phyloP scores from a whole-genome alignment of 2,113 vertebrate genomes.

The Corythornis cristatus region DNA sequence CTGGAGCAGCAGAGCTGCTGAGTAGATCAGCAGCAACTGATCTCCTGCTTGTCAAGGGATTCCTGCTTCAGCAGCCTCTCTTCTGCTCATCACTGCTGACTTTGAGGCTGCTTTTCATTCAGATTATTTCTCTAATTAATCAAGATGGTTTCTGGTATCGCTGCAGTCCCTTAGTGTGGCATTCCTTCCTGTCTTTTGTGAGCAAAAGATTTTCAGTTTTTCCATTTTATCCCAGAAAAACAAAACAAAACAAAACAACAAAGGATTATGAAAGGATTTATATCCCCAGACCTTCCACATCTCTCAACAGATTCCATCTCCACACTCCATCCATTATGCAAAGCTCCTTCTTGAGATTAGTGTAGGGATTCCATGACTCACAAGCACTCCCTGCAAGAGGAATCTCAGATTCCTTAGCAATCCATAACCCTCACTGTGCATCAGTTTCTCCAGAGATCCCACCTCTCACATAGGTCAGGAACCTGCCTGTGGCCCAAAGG shows the following conservation, averaged over 20 bases:
- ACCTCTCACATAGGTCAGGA: background rate
- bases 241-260: no score
- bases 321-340: background rate
- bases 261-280: background rate
- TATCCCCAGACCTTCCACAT: background rate
- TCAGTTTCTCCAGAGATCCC: background rate
- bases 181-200: background rate
- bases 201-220: no score
- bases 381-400: background rate
- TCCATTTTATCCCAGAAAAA: no score
- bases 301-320: background rate
- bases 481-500: background rate
- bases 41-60: background rate
- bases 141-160: background rate
- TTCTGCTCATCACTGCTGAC: background rate
- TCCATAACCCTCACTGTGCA: background rate
- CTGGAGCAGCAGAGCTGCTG: background rate
- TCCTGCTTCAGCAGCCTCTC: background rate
- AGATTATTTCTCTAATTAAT: background rate
- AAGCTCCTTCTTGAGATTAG: background rate
- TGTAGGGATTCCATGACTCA: background rate
- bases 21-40: no score
- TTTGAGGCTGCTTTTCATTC: background rate
- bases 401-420: background rate
- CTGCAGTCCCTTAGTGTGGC: background rate